A percentile compares a stretch with the other conserved stretches of the same genome.
Conservation (phyloP, 1,140 invertebrate genomes). For the Hylyphantes graminicola region DNA sequence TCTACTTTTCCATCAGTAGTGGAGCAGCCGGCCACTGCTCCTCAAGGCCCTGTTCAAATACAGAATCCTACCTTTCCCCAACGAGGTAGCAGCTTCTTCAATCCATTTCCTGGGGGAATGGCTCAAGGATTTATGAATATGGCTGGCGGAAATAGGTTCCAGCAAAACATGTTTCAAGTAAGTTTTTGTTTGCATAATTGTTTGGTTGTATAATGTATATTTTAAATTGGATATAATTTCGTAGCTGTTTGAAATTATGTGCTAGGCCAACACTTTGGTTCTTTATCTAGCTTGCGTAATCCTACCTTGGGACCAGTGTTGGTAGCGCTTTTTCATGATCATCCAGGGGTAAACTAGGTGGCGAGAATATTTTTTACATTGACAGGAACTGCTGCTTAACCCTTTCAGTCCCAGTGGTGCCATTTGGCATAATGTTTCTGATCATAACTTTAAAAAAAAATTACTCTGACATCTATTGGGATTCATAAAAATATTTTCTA, state of each 20-base stretch:
- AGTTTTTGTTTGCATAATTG: not conserved
- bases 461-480: too few species aligned
- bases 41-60: not conserved
- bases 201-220: not conserved
- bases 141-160: not conserved
- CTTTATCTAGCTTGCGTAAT: too few species aligned
- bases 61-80: not conserved
- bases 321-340: too few species aligned
- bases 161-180: not conserved
- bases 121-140: not conserved
- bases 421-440: too few species aligned
- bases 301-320: too few species aligned
- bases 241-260: not conserved
- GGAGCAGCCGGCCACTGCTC: not conserved
- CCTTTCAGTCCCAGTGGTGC: too few species aligned
- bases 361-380: too few species aligned
- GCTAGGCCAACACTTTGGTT: too few species aligned
- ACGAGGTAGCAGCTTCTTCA: not conserved
- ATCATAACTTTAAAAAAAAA: too few species aligned
- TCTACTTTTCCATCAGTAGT: not conserved
- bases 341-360: too few species aligned
- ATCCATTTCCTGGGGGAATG: constrained; percentile 8
- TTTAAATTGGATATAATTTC: not conserved
- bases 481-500: too few species aligned
- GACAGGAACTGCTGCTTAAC: too few species aligned